Evolutionary conservation across 1,140 invertebrate species (phyloP), one percentile per base, ranked within the genome.

Genomic region (Melitaea cinxia): DNA sequence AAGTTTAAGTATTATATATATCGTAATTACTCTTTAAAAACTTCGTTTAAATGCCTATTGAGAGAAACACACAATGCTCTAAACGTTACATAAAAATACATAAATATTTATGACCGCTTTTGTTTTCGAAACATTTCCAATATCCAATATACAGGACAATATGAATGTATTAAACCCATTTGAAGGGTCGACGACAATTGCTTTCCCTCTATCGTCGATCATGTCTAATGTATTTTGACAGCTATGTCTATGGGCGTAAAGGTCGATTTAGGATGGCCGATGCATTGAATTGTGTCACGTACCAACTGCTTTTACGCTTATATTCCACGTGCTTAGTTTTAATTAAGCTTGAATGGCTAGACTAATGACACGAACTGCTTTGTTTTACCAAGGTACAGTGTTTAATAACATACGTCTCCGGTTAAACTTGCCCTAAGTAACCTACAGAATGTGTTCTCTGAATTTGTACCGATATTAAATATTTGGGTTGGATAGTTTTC

Each of bases 291-390:
- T 47, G 19, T 17, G 35, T 56, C 53, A 56, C 53, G 53, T 55
- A 33, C 53, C 19, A 39, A 24, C 17, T 23, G 21, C 53, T 42
- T 35, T 37, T 5, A 47, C 42, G 42, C 42, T 47, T 47, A 21
- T 47, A 47, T 47, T 47, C 23, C 55, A 35, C 37, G 39, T 39
- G 15, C 30, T 56, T 26, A 39, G 59, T 33, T 62, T 62, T 45
- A 54, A 62, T 62, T 53, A 54, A 62, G 50, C 35, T 35, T 10
- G 59, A 62, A 39, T 54, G 15, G 49, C 50, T 21, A 35, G 14
- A 42, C 23, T 28, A 50, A 62, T 42, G 35, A 28, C 35, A 55
- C 21, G 37, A 45, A 14, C 42, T 45, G 55, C 42, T 57, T 45
- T 26, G 39, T 26, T 55, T 45, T 45, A 47, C n/a, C 17, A 47